Evolutionary conservation across 2,888 invertebrate species (phyloP), one percentile per base, ranked within the genome.

Genomic region (Andrena marginata): DNA sequence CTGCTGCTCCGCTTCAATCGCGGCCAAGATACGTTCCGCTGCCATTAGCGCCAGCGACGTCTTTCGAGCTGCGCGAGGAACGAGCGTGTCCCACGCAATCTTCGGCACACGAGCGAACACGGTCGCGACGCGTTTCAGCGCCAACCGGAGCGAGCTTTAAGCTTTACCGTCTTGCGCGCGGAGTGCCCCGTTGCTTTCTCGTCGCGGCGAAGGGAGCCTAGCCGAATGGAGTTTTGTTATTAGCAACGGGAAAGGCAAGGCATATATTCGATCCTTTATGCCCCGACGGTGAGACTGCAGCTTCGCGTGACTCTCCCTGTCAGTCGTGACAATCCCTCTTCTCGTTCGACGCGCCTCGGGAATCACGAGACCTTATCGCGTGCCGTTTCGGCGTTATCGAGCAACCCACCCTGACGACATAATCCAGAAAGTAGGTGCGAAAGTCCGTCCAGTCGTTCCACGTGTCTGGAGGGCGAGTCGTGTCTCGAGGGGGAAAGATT

Each of bases 1-100:
- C 26, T 42, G 59, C 70, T 65, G 73, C 42, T 77, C 76, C 62
- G 73, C 76, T 76, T 78, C 64, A 56, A 69, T 76, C 71, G 54
- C 51, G 65, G 63, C 59, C 51, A 26, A 69, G 76, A 33, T 23
- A 54, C 72, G 82, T 33, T 71, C 56, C 23, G 59, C 7, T 1
- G 33, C 35, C 48, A 51, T 26, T 69, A 71, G 67, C 54, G 23
- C 20, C 81, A 48, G 26, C 49, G 59, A 59, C 77, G 54, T 68
- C 79, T 77, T 70, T 77, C 63, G 16, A 23, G 65, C n/a, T 6
- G 26, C 54, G 26, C 60, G 49, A 56, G 42, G 59, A 10, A 29
- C 49, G 54, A 49, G 60, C 20, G 2, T 33, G 78, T 60, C 62
- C 48, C 23, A n/a, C 26, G 70, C 82, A 59, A 65, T 80, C 49